A percentile compares a stretch with the other conserved stretches of the same genome.
phyloP scores from a whole-genome alignment of 2,797 vertebrate genomes.

The Meriones psammophilus region DNA sequence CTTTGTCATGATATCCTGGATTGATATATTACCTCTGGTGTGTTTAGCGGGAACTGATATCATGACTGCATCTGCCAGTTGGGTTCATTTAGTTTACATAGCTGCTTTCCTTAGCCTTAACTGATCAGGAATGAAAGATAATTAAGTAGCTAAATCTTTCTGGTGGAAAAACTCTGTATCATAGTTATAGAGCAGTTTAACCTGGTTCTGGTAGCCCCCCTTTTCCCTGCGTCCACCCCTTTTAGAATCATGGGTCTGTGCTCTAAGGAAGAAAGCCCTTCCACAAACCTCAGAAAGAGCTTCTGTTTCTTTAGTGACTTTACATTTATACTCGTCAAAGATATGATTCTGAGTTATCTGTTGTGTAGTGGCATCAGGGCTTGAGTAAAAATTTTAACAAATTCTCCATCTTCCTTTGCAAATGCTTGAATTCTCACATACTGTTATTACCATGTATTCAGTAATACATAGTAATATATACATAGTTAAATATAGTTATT shows the following conservation, averaged over 20 bases:
- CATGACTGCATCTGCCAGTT: not conserved
- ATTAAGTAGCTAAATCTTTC: not conserved
- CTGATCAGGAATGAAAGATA: not conserved
- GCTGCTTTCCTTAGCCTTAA: not conserved
- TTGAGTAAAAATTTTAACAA: not conserved
- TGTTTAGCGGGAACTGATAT: not conserved
- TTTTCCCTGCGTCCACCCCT: not conserved
- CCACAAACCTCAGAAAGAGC: not conserved
- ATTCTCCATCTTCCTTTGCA: not conserved
- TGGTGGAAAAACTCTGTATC: slow-evolving; percentile 7
- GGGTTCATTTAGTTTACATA: not conserved
- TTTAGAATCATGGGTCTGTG: not conserved
- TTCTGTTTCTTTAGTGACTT: not conserved
- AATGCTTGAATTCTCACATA: not conserved
- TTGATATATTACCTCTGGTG: not conserved
- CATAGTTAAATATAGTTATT: not conserved
- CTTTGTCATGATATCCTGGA: not conserved
- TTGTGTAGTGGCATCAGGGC: not conserved
- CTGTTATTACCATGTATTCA: not conserved
- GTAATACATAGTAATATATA: too few species aligned
- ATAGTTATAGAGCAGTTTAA: not conserved
- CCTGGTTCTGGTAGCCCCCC: not conserved
- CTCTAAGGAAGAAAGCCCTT: not conserved
- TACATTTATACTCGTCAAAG: not conserved
- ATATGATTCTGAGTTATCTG: not conserved